Percentiles rank a stretch among this genome's conserved stretches.
These are phyloP conservation scores for Aselliscus stoliczkanus DNA, from an alignment of 2,797 vertebrate species.

Conservation along the genomic window DNA sequence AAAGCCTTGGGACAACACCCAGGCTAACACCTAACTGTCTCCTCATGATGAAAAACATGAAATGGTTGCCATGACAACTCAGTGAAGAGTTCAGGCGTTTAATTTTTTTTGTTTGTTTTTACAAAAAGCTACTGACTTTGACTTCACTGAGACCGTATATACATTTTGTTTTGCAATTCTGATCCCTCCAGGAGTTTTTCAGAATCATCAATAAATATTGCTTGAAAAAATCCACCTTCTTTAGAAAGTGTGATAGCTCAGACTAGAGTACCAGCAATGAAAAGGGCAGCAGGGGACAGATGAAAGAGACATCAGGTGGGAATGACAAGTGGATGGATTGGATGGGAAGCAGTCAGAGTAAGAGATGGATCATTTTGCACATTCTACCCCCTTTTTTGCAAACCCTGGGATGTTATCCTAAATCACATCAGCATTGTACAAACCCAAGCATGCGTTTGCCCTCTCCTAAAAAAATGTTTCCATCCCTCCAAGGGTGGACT, in stretches of 20 bases:
- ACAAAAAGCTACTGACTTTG: not conserved
- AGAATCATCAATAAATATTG: not conserved
- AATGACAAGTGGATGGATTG: not conserved
- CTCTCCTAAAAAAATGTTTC: not conserved
- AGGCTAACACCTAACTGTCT: constrained; percentile 6
- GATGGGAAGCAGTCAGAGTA: not conserved
- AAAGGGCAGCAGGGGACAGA: not conserved
- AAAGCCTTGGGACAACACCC: not conserved
- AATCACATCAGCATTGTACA: not conserved
- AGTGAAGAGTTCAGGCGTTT: not conserved
- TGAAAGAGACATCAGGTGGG: not conserved
- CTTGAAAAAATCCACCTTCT: not conserved
- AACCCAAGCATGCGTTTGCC: not conserved
- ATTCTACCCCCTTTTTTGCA: not conserved
- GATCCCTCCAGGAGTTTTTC: not conserved
- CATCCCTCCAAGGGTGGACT: not conserved
- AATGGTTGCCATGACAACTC: constrained; percentile 30
- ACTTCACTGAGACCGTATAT: not conserved
- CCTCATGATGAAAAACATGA: not conserved
- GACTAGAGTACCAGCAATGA: not conserved
- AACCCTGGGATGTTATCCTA: not conserved
- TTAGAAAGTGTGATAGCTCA: not conserved
- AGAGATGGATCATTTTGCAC: not conserved
- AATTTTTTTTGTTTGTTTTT: not conserved
- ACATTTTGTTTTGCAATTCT: not conserved